Conservation (phyloP, 2,888 invertebrate genomes). For the Diarsia mendica region DNA sequence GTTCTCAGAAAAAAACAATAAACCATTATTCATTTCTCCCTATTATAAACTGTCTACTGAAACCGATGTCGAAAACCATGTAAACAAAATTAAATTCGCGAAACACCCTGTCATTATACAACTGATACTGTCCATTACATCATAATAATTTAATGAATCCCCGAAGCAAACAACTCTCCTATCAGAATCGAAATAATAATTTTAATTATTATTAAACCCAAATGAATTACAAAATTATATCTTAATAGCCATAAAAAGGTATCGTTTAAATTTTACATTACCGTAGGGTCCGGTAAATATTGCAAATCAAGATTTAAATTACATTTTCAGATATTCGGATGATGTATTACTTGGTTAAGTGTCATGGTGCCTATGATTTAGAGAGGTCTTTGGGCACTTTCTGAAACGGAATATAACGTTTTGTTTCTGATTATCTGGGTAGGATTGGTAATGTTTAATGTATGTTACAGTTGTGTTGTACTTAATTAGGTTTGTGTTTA, state of each 20-base stretch:
- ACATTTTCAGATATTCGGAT: constrained; percentile 67
- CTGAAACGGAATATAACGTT: constrained; percentile 43
- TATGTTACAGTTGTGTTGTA: constrained; percentile 24
- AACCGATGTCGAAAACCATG: background rate
- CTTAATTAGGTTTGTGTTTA: constrained; percentile 10
- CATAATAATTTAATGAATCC: constrained; percentile 37
- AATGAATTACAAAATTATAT: constrained; percentile 62
- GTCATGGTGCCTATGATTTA: constrained; percentile 64
- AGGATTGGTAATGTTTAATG: constrained; percentile 29
- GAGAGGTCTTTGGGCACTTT: constrained; percentile 57
- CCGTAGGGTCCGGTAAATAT: constrained; percentile 69
- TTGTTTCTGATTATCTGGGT: constrained; percentile 41
- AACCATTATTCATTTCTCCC: background rate
- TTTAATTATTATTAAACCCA: constrained; percentile 58
- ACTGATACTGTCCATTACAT: background rate
- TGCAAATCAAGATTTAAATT: constrained; percentile 71
- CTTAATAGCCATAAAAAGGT: constrained; percentile 65
- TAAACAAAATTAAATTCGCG: background rate
- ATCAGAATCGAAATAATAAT: constrained; percentile 47
- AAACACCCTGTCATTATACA: background rate
- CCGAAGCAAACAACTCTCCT: constrained; percentile 26
- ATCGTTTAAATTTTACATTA: constrained; percentile 64
- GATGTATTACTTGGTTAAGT: constrained; percentile 61
- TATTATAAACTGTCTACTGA: background rate
- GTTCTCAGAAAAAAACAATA: background rate